Conservation (phyloP, 1,140 invertebrate genomes). For the Drosophila sp. region DNA sequence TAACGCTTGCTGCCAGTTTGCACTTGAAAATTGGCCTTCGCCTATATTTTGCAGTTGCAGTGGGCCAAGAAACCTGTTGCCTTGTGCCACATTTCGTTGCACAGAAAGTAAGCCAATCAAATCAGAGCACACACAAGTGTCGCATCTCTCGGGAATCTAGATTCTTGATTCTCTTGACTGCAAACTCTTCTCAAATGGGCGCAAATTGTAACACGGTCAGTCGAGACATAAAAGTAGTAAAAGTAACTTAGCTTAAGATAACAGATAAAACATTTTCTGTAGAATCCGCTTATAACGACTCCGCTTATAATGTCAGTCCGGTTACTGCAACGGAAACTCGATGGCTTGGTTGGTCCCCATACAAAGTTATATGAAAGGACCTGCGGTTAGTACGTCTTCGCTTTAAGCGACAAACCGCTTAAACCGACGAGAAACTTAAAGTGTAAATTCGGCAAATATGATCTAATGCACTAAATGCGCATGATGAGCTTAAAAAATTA, state of each 20-base stretch:
- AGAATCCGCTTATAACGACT: no score
- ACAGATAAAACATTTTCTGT: neutral
- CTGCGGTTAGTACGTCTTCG: no score
- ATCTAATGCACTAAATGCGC: no score
- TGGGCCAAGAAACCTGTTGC: slow-evolving; percentile 56
- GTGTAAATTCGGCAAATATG: no score
- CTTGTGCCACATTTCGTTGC: slow-evolving; percentile 66
- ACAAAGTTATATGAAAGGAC: no score
- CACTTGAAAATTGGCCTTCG: slow-evolving; percentile 65
- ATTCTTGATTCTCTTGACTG: neutral
- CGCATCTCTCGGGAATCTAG: neutral
- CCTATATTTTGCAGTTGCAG: slow-evolving; percentile 62
- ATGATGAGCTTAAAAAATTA: no score
- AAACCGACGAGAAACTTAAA: no score
- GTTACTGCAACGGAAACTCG: no score
- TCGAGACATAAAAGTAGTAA: neutral
- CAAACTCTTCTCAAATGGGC: neutral
- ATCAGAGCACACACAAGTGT: slow-evolving; percentile 30
- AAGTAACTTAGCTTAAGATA: neutral
- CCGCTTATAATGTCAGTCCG: no score
- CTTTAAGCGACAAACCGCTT: no score
- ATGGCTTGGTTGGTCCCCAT: no score
- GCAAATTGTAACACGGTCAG: neutral
- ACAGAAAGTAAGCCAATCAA: slow-evolving; percentile 67
- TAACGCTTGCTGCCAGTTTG: slow-evolving; percentile 32